A percentile compares a stretch with the other conserved stretches of the same genome.
Conservation (phyloP, 2,113 vertebrate species). For the Nesoenas mayeri region DNA sequence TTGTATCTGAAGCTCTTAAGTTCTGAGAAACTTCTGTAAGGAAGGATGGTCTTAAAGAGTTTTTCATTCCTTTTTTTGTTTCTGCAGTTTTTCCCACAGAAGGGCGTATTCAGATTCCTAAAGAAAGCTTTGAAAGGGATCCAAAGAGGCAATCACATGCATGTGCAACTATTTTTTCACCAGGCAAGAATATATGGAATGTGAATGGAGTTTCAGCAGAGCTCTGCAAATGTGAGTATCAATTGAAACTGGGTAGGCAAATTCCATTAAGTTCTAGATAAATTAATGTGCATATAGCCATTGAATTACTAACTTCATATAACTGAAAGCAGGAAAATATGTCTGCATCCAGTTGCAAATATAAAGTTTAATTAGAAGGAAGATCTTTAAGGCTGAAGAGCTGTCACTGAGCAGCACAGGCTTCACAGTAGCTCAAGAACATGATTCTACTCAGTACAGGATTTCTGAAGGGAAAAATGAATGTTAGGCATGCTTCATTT, state of each 20-base stretch:
- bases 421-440: neutral
- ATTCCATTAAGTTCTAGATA: slow-evolving; percentile 49
- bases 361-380: slow-evolving; percentile 67
- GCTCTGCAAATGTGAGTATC: neutral
- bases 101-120: slow-evolving; percentile 60
- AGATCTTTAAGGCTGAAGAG: slow-evolving; percentile 27
- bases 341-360: slow-evolving; percentile 26
- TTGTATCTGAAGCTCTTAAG: slow-evolving; percentile 17
- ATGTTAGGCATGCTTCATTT: neutral
- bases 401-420: neutral
- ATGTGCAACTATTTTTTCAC: slow-evolving; percentile 63
- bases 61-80: slow-evolving; percentile 41
- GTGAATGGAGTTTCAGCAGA: slow-evolving; percentile 36
- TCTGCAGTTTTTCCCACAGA: slow-evolving; percentile 62
- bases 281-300: slow-evolving; percentile 29
- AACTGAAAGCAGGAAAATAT: slow-evolving; percentile 65
- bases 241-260: neutral
- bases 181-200: slow-evolving; percentile 56
- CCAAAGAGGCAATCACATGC: slow-evolving; percentile 62
- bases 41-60: neutral
- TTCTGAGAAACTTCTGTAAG: slow-evolving; percentile 49
- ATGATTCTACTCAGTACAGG: neutral
- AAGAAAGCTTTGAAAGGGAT: slow-evolving; percentile 62
- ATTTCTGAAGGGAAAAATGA: neutral
- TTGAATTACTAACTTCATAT: slow-evolving; percentile 30